These are phyloP conservation scores for Conchocele bisecta DNA, from an alignment of 2,888 invertebrate species.

Conservation along the genomic window DNA sequence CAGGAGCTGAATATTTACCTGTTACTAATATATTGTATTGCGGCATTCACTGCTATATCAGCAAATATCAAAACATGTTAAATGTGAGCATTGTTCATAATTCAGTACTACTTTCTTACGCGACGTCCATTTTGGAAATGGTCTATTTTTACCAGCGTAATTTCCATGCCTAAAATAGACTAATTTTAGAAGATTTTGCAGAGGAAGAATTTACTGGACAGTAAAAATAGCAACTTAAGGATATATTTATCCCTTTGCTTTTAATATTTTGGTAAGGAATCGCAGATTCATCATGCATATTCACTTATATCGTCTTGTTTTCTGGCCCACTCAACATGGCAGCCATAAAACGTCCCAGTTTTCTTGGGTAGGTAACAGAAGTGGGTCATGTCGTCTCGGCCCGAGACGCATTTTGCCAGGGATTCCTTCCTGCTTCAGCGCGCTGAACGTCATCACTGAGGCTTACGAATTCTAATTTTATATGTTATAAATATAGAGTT, in stretches of 20 bases:
- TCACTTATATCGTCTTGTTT: no score
- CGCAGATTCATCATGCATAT: no score
- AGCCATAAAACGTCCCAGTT: constrained; percentile 1
- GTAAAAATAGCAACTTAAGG: constrained; percentile 78
- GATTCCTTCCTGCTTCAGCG: no score
- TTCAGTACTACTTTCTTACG: constrained; percentile 46
- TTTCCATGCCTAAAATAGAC: constrained; percentile 63
- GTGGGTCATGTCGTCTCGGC: no score
- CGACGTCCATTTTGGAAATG: constrained; percentile 47
- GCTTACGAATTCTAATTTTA: no score
- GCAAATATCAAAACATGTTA: background rate
- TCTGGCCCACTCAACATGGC: background rate
- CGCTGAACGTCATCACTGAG: no score
- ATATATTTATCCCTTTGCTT: constrained; percentile 71
- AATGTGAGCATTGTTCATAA: background rate
- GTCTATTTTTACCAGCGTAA: constrained; percentile 59
- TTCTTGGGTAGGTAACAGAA: no score
- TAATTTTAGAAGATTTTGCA: constrained; percentile 44
- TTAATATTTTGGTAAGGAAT: constrained; percentile 68
- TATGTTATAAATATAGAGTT: no score
- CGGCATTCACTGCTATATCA: no score
- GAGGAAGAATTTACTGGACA: constrained; percentile 78
- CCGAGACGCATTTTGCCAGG: no score
- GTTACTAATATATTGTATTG: constrained; percentile 7
- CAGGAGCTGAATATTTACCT: no score